These are phyloP conservation scores for Pantherophis guttatus DNA, from an alignment of 2,113 vertebrate species.

Conservation along the genomic window DNA sequence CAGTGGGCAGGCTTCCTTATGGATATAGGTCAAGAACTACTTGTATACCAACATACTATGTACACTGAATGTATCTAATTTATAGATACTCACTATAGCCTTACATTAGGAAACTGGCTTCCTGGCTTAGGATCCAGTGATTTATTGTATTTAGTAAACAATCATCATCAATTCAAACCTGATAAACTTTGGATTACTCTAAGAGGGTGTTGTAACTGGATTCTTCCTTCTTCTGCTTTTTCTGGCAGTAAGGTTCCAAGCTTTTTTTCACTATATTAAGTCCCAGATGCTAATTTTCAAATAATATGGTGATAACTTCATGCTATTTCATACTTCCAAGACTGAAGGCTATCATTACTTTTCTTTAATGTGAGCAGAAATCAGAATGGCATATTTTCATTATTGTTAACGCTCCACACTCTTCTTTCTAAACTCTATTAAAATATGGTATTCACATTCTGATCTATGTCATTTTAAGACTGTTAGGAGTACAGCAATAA, in stretches of 20 bases:
- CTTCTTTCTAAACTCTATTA: neutral
- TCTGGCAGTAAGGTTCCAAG: neutral
- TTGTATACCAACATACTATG: neutral
- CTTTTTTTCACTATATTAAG: neutral
- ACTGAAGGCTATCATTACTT: neutral
- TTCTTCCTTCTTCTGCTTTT: neutral
- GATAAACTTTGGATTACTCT: neutral
- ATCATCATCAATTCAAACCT: neutral
- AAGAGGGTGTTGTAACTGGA: neutral
- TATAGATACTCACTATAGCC: neutral
- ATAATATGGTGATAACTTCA: neutral
- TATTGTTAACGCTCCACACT: neutral
- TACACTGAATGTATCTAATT: neutral
- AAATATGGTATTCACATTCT: conserved; percentile 1
- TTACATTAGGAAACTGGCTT: neutral
- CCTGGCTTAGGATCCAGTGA: neutral
- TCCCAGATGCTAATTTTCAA: neutral
- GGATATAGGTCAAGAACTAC: neutral
- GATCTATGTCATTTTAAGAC: neutral
- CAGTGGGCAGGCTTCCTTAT: neutral
- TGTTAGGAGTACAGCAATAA: neutral
- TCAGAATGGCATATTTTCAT: neutral
- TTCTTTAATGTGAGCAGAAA: neutral
- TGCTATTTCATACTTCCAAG: neutral
- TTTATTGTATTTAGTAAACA: neutral